Evolutionary conservation across 92 coral and sea anemone species (phyloP), one percentile per base, ranked within the genome.

Genomic region (Paramuricea clavata): DNA sequence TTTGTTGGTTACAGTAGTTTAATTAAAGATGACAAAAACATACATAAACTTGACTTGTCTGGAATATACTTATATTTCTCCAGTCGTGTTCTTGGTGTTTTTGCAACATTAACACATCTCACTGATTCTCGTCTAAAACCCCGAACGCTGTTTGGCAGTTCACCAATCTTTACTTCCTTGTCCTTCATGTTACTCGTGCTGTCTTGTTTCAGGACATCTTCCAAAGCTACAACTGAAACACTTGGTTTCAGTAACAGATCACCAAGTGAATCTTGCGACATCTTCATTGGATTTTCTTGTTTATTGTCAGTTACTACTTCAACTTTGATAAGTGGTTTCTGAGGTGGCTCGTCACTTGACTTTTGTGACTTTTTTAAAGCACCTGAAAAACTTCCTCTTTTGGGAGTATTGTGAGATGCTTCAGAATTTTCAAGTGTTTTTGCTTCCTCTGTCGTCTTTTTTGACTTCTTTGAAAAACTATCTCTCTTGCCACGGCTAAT

Each of bases 11-110:
- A n/a, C n/a, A n/a, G n/a, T n/a, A n/a, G n/a, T n/a, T n/a, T n/a
- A n/a, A n/a, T n/a, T n/a, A n/a, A n/a, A n/a, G n/a, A n/a, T n/a
- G n/a, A n/a, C n/a, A n/a, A n/a, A n/a, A 71, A 64, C 22, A 0
- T 72, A 49, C 67, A 60, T 71, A 78, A 62, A 83, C 73, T 70
- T 82, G 61, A 25, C 77, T 94, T 95, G 71, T 92, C 95, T 27
- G 91, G 88, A 15, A 91, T 89, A 47, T 76, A 72, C 80, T 96
- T 96, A 90, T 89, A 96, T 70, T 89, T 91, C 59, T 96, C 99
- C 12, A 96, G 56, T 70, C 99, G 93, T 21, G 99, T 96, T 71
- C 83, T 96, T 9, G 98, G 93, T 76, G 85, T 87, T 12, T 47
- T 52, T 15, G 59, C 31, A 17, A 60, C 50, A 15, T 86, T 70